A percentile compares a stretch with the other conserved stretches of the same genome.
Evolutionary conservation across 2,888 invertebrate species (phyloP).

Genomic region (Pollenia angustigena): DNA sequence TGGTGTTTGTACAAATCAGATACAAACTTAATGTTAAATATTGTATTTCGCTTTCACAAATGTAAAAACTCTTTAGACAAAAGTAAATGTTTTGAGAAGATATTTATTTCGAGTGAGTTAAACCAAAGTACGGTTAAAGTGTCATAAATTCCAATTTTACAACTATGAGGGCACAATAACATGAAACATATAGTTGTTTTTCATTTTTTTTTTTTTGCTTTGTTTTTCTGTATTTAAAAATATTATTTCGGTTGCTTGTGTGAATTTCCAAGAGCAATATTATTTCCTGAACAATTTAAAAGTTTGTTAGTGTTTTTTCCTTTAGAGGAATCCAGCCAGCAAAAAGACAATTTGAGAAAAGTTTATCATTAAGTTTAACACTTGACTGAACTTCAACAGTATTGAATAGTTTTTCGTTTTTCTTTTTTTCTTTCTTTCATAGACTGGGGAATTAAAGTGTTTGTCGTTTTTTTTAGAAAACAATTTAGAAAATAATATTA

Average conservation of each 20-base stretch:
- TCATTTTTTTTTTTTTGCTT: no score
- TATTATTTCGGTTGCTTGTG: background rate
- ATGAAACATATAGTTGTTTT: conserved; percentile 9
- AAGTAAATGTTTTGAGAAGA: background rate
- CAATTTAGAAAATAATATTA: background rate
- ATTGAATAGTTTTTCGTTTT: conserved; percentile 57
- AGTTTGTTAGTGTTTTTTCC: conserved; percentile 10
- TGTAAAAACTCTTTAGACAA: background rate
- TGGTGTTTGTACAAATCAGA: background rate
- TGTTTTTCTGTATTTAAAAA: background rate
- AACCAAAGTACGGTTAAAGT: conserved; percentile 41
- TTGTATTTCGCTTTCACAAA: background rate
- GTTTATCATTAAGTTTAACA: conserved; percentile 79
- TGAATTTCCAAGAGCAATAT: conserved; percentile 18
- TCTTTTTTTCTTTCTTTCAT: background rate
- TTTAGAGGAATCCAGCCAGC: background rate
- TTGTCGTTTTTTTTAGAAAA: conserved; percentile 24
- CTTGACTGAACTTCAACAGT: conserved; percentile 75
- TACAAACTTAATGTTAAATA: background rate
- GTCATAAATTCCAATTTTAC: conserved; percentile 47
- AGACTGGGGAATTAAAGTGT: conserved; percentile 27
- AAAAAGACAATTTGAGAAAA: conserved; percentile 56
- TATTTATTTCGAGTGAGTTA: conserved; percentile 2
- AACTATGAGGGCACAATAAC: conserved; percentile 33
- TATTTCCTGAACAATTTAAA: conserved; percentile 17